Evolutionary conservation across 2,888 invertebrate genomes (phyloP).

Genomic region (Craniophora ligustri): DNA sequence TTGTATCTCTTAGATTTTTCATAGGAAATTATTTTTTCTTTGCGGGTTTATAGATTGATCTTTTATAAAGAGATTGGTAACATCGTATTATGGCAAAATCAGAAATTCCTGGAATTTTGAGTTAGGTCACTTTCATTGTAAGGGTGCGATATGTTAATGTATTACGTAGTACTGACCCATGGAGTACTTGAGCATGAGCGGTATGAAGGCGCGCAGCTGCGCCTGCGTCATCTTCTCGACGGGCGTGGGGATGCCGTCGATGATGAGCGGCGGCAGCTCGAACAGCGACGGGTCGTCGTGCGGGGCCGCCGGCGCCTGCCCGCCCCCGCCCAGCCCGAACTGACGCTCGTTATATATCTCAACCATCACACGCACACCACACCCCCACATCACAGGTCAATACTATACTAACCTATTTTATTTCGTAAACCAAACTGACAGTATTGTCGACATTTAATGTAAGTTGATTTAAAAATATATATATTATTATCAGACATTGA

Average conservation of each 20-base stretch:
- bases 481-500: no score
- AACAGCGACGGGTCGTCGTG: constrained; percentile 97
- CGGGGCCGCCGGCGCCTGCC: constrained; percentile 84
- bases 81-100: no score
- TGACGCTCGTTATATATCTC: constrained; percentile 69
- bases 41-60: no score
- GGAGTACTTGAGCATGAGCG: constrained; percentile 99
- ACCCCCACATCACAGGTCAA: not conserved
- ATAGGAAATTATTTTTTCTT: no score
- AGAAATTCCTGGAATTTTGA: no score
- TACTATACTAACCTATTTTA: not conserved
- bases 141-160: no score
- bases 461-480: no score
- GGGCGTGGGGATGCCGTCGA: constrained; percentile 99
- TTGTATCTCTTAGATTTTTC: no score
- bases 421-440: not conserved
- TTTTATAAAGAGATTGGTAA: no score
- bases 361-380: constrained; percentile 2
- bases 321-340: constrained; percentile 84
- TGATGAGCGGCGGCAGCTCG: constrained; percentile 98
- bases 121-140: no score
- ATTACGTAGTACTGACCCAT: constrained; percentile 93
- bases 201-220: constrained; percentile 98
- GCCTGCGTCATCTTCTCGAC: constrained; percentile 99
- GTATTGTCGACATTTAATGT: no score